phyloP scores from a whole-genome alignment of 2,113 vertebrate genomes.

The Indri indri region DNA sequence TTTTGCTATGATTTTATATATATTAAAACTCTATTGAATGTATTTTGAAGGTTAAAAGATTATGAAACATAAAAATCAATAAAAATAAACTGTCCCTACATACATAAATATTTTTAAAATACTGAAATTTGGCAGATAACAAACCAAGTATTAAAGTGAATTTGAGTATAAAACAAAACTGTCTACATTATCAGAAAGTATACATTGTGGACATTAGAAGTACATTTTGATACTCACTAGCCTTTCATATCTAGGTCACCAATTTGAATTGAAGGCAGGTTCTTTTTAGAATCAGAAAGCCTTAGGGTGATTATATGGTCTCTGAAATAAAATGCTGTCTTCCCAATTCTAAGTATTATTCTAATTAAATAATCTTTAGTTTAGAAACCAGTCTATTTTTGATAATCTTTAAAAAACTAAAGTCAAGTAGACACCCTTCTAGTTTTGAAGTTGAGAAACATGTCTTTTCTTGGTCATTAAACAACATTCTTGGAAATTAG shows the following conservation, averaged over 20 bases:
- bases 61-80: not conserved
- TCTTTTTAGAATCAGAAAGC: slow-evolving; percentile 40
- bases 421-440: not conserved
- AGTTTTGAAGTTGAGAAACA: not conserved
- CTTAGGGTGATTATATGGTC: not conserved
- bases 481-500: not conserved
- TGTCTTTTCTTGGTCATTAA: not conserved
- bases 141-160: not conserved
- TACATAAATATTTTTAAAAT: not conserved
- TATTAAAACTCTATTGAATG: not conserved
- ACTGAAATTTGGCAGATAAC: not conserved
- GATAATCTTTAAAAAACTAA: not conserved
- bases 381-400: not conserved
- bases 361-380: not conserved
- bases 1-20: slow-evolving; percentile 5
- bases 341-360: not conserved
- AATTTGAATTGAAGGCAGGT: not conserved
- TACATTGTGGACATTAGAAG: not conserved
- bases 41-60: not conserved
- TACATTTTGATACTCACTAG: not conserved
- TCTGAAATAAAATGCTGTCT: slow-evolving; percentile 4
- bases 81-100: not conserved
- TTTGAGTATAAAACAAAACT: slow-evolving; percentile 16
- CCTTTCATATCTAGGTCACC: not conserved
- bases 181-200: not conserved